Evolutionary conservation across 2,888 invertebrate species (phyloP), one percentile per base, ranked within the genome.

Genomic region (Idaea aversata): DNA sequence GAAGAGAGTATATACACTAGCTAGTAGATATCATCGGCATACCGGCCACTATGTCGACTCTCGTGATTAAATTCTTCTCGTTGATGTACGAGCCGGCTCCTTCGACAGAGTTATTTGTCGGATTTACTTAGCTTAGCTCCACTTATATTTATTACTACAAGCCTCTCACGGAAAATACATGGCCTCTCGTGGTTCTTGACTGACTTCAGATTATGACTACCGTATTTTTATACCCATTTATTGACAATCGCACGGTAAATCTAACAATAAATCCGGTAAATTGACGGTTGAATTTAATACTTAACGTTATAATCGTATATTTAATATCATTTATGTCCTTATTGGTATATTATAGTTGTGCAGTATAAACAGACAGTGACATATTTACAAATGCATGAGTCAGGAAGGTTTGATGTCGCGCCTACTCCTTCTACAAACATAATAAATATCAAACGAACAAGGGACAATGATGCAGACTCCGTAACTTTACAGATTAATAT

Each of bases 51-150:
- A 82, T 83, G 86, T 87, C 85, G 83, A 84, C 84, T 87, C 80
- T 79, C 81, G 78, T 90, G 91, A 91, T 91, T 91, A 91, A 91
- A 91, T 91, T 91, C 90, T 85, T 90, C 74, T 73, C 77, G 72
- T 79, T 84, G 84, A 85, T 84, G 81, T 83, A 85, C 78, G 78
- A 71, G 74, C 76, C 75, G 73, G 76, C 78, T 77, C 78, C 75
- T 76, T 78, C 78, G 74, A 69, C 75, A 73, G 72, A 83, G 79
- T 83, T 86, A 84, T 85, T 87, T 83, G 81, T 81, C 80, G 76
- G 75, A 72, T 73, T 79, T 74, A 77, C 78, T 80, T 74, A 72
- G 73, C 73, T 72, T 73, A 73, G 73, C 65, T 68, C 71, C 72
- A 72, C 73, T 74, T 74, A 72, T 74, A 74, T 74, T 74, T 74